Base-by-base conservation (phyloP, 2,888 invertebrate genomes). In the Incurvaria masculella region DNA sequence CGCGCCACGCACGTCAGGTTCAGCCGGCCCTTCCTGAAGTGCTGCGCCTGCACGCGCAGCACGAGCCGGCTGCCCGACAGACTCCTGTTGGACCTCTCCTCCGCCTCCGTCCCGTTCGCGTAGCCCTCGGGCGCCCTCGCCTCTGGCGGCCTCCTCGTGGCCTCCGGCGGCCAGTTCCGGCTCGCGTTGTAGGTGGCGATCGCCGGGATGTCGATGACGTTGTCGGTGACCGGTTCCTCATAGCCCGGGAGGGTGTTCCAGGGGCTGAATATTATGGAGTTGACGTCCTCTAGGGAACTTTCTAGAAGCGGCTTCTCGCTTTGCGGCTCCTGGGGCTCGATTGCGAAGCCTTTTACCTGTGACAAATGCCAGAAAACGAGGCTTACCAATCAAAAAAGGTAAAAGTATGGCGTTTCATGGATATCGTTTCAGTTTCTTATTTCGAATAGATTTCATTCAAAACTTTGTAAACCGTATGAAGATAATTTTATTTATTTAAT, bases 1-100 rank as follows among this genome's bases (percentile, higher is more conserved):
- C 79, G 78, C 45, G 83, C 84, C 56, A 80, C 79, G 59, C 85
- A 85, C 46, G 80, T 78, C 59, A 85, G 78, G 59, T 80, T 81
- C 55, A 85, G 63, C 50, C 79, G 80, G 55, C 83, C 82, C 65
- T 82, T 78, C 54, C 69, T 68, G 64, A 78, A 78, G 61, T 78
- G 75, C 61, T 72, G 68, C 51, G 75, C 65, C 63, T 75, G 74
- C 55, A 78, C 74, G 65, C 76, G 66, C 59, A 76, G 68, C 62
- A 74, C 71, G 61, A 78, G 74, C 61, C 75, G 76, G 64, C 73
- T 76, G 64, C 70, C 73, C 54, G 75, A 69, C 52, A 73, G 70
- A 62, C 75, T 69, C 68, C 74, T 78, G 69, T 78, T 76, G 53
- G 72, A 70, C 66, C 70, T 75, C 60, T 74, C 78, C 56, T 75